Evolutionary conservation across 1,140 invertebrate genomes (phyloP), one percentile per base, ranked within the genome.

Genomic region (Wiebesia pumilae): DNA sequence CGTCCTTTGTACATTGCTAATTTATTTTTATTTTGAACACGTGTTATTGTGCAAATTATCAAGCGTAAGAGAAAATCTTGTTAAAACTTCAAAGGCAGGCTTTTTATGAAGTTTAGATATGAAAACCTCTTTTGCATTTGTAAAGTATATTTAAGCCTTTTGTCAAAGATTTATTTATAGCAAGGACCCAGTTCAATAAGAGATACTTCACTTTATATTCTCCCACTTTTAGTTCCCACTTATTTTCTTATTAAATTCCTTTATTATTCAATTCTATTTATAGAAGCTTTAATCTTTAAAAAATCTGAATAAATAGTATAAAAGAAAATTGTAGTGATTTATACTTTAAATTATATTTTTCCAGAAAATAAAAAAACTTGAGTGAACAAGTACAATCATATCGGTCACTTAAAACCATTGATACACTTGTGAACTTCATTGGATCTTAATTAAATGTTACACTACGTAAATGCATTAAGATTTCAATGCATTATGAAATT

Each of bases 21-120:
- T 69, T 33, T 33, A 33, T 69, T 69, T 30, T 33, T 69, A 16
- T 69, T 69, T 33, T 69, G 19, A 69, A 33, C 9, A 16, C 16
- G 30, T 69, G n/a, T 69, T 33, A n/a, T 69, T 33, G 10, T 33
- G 33, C 9, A 33, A 14, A 69, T 4, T 10, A 69, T 33, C 65
- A 16, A 14, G 65, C 14, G 14, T n/a, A 3, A 69, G 30, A 14
- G 30, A 69, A 69, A 69, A 69, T 69, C 7, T 69, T 33, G 30
- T 69, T 69, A 69, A 69, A 69, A 69, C 65, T 69, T 69, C 65
- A 69, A 69, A 69, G 65, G 2, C 33, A 30, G 30, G n/a, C 30
- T 69, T 69, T 33, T 69, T 54, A 54, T 54, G 16, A 54, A 54
- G 30, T 69, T 69, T 33, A 1, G 30, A 69, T 69, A 69, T 33